A percentile compares a stretch with the other conserved stretches of the same genome.
Evolutionary conservation across 2,888 invertebrate genomes (phyloP).

Genomic region (Eurytoma adleriae): DNA sequence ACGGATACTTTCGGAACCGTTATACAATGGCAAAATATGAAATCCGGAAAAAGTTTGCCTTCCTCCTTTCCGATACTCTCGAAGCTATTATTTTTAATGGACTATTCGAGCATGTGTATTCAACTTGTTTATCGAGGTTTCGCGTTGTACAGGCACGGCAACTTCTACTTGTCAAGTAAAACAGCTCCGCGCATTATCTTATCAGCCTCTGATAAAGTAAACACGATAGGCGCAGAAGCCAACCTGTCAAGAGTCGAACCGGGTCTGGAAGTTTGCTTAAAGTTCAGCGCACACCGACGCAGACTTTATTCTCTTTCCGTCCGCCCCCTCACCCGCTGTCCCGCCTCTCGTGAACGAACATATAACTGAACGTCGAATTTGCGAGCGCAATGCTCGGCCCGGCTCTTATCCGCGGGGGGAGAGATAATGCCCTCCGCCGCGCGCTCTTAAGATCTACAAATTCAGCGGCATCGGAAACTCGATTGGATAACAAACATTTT

Average conservation of each 20-base stretch:
- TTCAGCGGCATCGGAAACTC: constrained; percentile 63
- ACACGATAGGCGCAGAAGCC: constrained; percentile 18
- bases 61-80: too few relatives aligned
- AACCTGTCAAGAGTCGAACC: constrained; percentile 17
- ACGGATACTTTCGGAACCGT: neutral
- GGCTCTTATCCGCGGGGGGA: constrained; percentile 34
- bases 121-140: too few relatives aligned
- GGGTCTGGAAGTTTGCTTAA: constrained; percentile 41
- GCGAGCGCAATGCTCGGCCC: constrained; percentile 59
- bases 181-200: constrained; percentile 29
- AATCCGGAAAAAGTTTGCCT: neutral
- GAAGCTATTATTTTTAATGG: too few relatives aligned
- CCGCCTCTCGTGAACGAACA: constrained; percentile 44
- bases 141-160: too few relatives aligned
- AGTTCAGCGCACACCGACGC: constrained; percentile 16
- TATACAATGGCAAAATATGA: neutral
- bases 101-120: too few relatives aligned
- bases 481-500: constrained; percentile 75
- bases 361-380: constrained; percentile 58
- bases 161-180: neutral
- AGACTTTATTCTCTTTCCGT: constrained; percentile 7
- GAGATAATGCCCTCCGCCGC: constrained; percentile 44
- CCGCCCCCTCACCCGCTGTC: constrained; percentile 24
- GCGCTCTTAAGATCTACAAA: constrained; percentile 59
- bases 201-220: constrained; percentile 37